Conservation (phyloP, 2,888 invertebrate species). For the Lottia scabra region DNA sequence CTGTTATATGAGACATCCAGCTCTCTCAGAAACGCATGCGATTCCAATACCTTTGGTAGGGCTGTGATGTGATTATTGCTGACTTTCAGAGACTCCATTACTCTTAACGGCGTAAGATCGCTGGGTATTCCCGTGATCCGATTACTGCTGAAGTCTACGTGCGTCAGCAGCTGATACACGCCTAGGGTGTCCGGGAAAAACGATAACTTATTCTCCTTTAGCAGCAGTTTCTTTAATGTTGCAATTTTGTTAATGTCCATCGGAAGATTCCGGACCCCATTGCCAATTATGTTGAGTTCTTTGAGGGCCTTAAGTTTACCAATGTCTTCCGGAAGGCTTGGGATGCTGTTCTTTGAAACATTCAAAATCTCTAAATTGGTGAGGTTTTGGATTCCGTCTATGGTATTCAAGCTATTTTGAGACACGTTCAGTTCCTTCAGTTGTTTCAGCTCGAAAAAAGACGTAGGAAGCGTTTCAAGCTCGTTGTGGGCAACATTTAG, state of each 20-base stretch:
- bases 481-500: slow-evolving; percentile 55
- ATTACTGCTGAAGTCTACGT: slow-evolving; percentile 51
- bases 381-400: slow-evolving; percentile 48
- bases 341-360: slow-evolving; percentile 51
- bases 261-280: slow-evolving; percentile 50
- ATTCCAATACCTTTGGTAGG: slow-evolving; percentile 56
- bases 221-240: slow-evolving; percentile 48
- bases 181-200: slow-evolving; percentile 59
- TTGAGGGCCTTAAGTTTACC: slow-evolving; percentile 48
- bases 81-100: slow-evolving; percentile 44
- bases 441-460: slow-evolving; percentile 56
- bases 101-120: slow-evolving; percentile 47
- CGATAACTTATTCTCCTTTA: slow-evolving; percentile 54
- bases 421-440: slow-evolving; percentile 56
- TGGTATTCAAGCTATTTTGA: slow-evolving; percentile 45
- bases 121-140: slow-evolving; percentile 48
- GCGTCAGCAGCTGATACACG: slow-evolving; percentile 53
- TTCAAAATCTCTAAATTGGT: slow-evolving; percentile 46
- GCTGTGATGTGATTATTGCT: slow-evolving; percentile 51
- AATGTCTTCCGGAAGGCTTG: slow-evolving; percentile 54
- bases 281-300: slow-evolving; percentile 57
- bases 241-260: slow-evolving; percentile 43
- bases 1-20: slow-evolving; percentile 58
- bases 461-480: slow-evolving; percentile 53
- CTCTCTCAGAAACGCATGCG: slow-evolving; percentile 48